Evolutionary conservation across 2,113 vertebrate species (phyloP).

Genomic region (Craseonycteris thonglongyai): DNA sequence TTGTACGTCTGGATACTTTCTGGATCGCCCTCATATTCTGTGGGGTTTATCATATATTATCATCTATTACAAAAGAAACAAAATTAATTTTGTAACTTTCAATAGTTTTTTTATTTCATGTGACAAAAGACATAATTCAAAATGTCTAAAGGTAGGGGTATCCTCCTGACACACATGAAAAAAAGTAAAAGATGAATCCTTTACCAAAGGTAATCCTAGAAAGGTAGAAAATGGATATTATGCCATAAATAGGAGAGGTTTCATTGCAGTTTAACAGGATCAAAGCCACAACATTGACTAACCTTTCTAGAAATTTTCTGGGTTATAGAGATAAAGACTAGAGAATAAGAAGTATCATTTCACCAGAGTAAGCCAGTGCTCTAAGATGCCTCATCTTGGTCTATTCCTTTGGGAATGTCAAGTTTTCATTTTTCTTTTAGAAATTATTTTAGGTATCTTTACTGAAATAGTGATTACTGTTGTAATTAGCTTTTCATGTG

Average conservation of each 20-base stretch:
- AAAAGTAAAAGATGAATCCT: background rate
- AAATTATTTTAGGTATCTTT: background rate
- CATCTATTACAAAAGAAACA: background rate
- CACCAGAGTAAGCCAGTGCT: background rate
- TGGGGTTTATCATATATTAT: background rate
- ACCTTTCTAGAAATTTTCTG: background rate
- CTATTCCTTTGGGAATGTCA: background rate
- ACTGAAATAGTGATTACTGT: background rate
- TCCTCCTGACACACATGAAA: background rate
- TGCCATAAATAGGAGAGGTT: background rate
- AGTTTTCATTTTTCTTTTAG: background rate
- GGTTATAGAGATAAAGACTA: background rate
- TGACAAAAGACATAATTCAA: background rate
- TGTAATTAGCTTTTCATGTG: slow-evolving; percentile 20
- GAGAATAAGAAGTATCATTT: background rate
- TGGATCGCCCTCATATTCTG: too few species aligned
- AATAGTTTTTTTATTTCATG: background rate
- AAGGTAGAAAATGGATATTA: background rate
- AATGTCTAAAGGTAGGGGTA: background rate
- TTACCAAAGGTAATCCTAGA: background rate
- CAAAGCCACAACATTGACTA: background rate
- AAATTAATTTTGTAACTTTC: background rate
- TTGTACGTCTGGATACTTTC: too few species aligned
- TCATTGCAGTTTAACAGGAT: background rate
- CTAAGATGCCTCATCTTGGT: background rate